phyloP scores from a whole-genome alignment of 2,797 vertebrate genomes.

The Myotis findleyi region DNA sequence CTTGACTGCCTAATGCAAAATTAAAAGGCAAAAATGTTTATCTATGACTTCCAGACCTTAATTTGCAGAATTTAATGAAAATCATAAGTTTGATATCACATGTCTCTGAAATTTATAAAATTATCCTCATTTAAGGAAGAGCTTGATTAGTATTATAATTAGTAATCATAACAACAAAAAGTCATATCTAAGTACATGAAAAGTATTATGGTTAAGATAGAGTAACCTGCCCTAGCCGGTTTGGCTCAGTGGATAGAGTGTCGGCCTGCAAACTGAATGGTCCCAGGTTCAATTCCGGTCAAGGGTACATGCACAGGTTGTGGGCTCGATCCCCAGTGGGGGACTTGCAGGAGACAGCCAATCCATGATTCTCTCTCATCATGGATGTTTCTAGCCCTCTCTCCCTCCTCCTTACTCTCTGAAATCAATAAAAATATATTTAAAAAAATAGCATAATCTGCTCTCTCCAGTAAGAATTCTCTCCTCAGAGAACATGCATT shows the following conservation, averaged over 20 bases:
- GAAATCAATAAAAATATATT: too few relatives aligned
- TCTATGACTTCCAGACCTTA: conserved; percentile 36
- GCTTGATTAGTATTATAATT: neutral
- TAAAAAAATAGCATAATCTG: neutral
- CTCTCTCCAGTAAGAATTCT: neutral
- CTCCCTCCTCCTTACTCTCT: too few relatives aligned
- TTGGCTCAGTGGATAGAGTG: too few relatives aligned
- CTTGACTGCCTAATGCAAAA: conserved; percentile 41
- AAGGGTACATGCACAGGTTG: too few relatives aligned
- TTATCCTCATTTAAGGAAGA: conserved; percentile 4
- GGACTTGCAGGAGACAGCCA: too few relatives aligned
- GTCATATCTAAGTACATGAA: neutral
- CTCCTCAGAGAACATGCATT: neutral
- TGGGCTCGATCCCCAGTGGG: too few relatives aligned
- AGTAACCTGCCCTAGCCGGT: neutral
- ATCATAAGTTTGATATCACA: neutral
- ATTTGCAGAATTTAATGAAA: conserved; percentile 34
- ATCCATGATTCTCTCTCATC: too few relatives aligned
- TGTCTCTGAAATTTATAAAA: conserved; percentile 42
- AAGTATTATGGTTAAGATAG: neutral
- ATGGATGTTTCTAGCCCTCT: too few relatives aligned
- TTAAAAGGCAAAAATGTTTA: conserved; percentile 30
- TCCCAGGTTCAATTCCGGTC: too few relatives aligned
- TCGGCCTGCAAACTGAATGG: too few relatives aligned
- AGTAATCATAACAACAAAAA: neutral